Conservation (phyloP, 1,140 invertebrate species). For the Cephus cinctus region DNA sequence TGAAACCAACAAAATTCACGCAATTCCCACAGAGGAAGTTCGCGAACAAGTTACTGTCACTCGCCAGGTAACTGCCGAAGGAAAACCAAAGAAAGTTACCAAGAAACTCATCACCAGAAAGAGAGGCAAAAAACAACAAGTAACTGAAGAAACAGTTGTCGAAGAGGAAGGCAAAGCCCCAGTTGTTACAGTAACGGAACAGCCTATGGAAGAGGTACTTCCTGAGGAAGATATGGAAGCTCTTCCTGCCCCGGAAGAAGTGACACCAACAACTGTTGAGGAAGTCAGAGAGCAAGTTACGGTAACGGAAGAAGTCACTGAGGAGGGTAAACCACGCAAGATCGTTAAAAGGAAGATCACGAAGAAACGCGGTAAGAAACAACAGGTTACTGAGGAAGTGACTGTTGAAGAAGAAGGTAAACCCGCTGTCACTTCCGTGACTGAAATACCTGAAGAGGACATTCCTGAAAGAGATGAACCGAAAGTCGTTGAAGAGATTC, state of each 20-base stretch:
- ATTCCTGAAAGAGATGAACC: neutral
- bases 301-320: conserved; percentile 24
- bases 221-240: neutral
- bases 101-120: conserved; percentile 36
- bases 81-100: conserved; percentile 30
- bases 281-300: conserved; percentile 41
- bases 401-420: conserved; percentile 31
- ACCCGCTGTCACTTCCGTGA: conserved; percentile 19
- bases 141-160: conserved; percentile 30
- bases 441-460: conserved; percentile 7
- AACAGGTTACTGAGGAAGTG: conserved; percentile 41
- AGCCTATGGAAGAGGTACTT: conserved; percentile 12
- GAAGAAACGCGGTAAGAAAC: conserved; percentile 35
- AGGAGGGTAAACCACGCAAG: conserved; percentile 26
- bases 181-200: conserved; percentile 22
- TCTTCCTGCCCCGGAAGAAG: neutral
- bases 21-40: conserved; percentile 25
- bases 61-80: conserved; percentile 27
- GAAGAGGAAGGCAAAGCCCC: conserved; percentile 24
- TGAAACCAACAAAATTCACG: conserved; percentile 26
- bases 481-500: neutral
- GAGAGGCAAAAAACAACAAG: conserved; percentile 34
- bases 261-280: conserved; percentile 10
- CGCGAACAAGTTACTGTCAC: conserved; percentile 26
- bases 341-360: conserved; percentile 41